Conservation (phyloP, 2,888 invertebrate species). For the Dryomyza anilis region DNA sequence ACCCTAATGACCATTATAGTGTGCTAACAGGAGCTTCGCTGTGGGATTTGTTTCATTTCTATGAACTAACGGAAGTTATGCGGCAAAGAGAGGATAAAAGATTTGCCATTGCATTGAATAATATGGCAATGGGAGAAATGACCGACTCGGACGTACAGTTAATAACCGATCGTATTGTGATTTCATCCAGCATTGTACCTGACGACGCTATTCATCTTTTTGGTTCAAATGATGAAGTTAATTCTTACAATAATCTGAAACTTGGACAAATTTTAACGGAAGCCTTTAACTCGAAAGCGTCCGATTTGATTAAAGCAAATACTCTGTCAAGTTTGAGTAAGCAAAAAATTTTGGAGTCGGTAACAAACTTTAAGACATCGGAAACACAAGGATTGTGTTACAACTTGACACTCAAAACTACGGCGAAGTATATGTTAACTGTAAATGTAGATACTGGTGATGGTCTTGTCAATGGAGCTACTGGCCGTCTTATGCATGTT, state of each 20-base stretch:
- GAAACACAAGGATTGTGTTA: conserved; percentile 25
- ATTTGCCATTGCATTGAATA: conserved; percentile 19
- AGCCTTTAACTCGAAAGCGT: background rate
- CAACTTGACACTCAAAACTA: conserved; percentile 30
- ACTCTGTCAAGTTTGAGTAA: background rate
- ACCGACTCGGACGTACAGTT: conserved; percentile 8
- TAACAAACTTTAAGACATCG: background rate
- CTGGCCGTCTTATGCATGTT: conserved; percentile 1
- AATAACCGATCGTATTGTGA: too few species aligned
- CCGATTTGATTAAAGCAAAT: conserved; percentile 10
- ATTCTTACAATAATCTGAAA: too few species aligned
- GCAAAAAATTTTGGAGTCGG: conserved; percentile 1
- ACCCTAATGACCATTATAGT: too few species aligned
- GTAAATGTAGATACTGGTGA: too few species aligned
- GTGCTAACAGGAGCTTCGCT: background rate
- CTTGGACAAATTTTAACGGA: conserved; percentile 15
- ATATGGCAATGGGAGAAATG: conserved; percentile 20
- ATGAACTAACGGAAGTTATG: conserved; percentile 18
- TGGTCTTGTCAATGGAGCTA: conserved; percentile 13
- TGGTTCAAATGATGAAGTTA: too few species aligned
- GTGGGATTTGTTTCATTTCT: too few species aligned
- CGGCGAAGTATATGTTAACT: conserved; percentile 34
- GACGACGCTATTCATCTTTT: too few species aligned
- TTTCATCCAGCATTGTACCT: too few species aligned
- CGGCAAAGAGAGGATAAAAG: too few species aligned